Conservation (phyloP, 1,140 invertebrate species). For the Amyelois transitella region DNA sequence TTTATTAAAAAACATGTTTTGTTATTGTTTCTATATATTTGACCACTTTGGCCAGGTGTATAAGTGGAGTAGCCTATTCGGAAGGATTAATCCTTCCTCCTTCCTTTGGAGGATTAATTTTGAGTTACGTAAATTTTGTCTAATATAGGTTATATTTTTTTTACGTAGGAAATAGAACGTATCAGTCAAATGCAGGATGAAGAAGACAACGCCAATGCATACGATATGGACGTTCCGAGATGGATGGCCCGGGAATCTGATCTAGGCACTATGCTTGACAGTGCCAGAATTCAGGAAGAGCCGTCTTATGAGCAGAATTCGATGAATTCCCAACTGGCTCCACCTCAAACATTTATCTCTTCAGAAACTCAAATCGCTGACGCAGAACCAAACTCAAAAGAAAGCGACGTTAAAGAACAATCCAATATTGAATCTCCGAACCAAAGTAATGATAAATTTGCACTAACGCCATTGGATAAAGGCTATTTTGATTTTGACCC, state of each 20-base stretch:
- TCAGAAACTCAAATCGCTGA: background rate
- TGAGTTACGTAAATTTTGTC: no score
- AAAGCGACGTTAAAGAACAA: background rate
- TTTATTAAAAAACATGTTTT: no score
- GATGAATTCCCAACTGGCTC: background rate
- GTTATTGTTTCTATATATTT: no score
- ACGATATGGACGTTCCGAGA: conserved; percentile 14
- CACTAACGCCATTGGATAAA: conserved; percentile 34
- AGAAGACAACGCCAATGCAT: conserved; percentile 5
- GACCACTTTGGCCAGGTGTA: no score
- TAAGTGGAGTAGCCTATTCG: no score
- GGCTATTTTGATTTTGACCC: conserved; percentile 30
- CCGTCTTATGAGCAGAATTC: background rate
- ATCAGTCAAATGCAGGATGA: conserved; percentile 23
- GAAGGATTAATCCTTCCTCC: no score
- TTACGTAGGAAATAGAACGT: conserved; percentile 27
- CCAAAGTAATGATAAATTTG: conserved; percentile 23
- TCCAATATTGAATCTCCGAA: background rate
- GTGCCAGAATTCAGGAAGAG: background rate
- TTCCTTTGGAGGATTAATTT: no score
- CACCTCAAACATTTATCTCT: background rate
- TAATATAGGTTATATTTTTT: no score
- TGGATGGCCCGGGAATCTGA: conserved; percentile 15
- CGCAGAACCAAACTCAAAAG: background rate
- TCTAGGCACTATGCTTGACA: conserved; percentile 4